phyloP scores from a whole-genome alignment of 2,888 invertebrate species.

The Monopis laevigella region DNA sequence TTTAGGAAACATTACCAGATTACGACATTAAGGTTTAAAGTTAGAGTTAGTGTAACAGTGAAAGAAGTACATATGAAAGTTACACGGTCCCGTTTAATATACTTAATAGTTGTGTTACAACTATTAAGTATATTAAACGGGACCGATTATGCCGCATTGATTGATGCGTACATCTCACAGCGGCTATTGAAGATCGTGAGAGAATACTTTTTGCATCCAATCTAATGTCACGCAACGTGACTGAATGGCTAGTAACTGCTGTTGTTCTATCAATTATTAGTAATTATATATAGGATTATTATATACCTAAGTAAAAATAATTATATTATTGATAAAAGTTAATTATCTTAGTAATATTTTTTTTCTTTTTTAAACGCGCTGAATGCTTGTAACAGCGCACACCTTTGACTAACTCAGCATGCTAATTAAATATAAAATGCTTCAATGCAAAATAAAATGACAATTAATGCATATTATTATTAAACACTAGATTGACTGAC shows the following conservation, averaged over 20 bases:
- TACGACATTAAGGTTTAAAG: no score
- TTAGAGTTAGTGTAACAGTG: no score
- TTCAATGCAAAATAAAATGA: no score
- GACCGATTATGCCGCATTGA: background rate
- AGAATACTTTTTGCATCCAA: constrained; percentile 4
- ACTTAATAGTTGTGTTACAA: background rate
- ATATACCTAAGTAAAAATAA: background rate
- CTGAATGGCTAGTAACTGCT: background rate
- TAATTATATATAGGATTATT: background rate
- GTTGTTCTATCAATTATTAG: no score
- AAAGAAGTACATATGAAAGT: background rate
- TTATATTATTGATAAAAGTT: background rate
- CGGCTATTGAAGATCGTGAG: constrained; percentile 7
- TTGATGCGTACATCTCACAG: constrained; percentile 5
- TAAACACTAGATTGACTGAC: no score
- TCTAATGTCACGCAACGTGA: constrained; percentile 8
- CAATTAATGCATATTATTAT: no score
- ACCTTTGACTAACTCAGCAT: no score
- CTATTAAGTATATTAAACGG: constrained; percentile 4
- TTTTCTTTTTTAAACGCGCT: no score
- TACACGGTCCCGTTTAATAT: background rate
- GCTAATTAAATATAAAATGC: no score
- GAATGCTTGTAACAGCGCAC: no score
- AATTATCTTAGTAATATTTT: background rate
- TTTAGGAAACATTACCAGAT: no score